phyloP scores from a whole-genome alignment of 37 sponge, comb jelly and placozoan species.

The Petrosia ficiformis region DNA sequence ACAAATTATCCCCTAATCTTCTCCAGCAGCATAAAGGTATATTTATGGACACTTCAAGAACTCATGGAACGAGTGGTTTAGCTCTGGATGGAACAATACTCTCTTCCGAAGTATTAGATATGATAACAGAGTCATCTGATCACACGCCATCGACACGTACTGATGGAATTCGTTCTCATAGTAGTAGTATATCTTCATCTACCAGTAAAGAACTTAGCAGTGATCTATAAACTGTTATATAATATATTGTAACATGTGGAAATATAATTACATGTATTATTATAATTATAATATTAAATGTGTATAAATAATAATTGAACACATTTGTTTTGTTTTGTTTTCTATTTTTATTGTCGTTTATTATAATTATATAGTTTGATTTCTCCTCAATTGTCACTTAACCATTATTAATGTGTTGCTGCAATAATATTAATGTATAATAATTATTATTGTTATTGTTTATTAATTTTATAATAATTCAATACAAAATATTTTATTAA shows the following conservation, averaged over 20 bases:
- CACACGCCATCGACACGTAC: background rate
- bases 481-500: too few species aligned
- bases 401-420: too few species aligned
- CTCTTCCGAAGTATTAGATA: background rate
- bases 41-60: background rate
- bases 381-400: too few species aligned
- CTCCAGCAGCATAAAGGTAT: background rate
- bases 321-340: too few species aligned
- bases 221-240: too few species aligned
- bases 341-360: background rate
- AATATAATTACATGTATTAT: background rate
- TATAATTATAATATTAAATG: too few species aligned
- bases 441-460: too few species aligned
- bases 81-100: slow-evolving; percentile 26
- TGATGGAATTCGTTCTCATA: background rate
- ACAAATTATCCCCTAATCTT: background rate
- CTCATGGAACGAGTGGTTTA: slow-evolving; percentile 16
- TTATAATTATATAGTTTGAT: background rate
- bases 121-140: background rate
- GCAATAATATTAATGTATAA: too few species aligned
- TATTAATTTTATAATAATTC: too few species aligned
- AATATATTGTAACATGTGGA: background rate
- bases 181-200: background rate
- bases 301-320: too few species aligned
- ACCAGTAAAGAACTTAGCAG: background rate